A percentile compares a stretch with the other conserved stretches of the same genome.
phyloP scores from a whole-genome alignment of 2,888 invertebrate species.

The Ellobium chinense region DNA sequence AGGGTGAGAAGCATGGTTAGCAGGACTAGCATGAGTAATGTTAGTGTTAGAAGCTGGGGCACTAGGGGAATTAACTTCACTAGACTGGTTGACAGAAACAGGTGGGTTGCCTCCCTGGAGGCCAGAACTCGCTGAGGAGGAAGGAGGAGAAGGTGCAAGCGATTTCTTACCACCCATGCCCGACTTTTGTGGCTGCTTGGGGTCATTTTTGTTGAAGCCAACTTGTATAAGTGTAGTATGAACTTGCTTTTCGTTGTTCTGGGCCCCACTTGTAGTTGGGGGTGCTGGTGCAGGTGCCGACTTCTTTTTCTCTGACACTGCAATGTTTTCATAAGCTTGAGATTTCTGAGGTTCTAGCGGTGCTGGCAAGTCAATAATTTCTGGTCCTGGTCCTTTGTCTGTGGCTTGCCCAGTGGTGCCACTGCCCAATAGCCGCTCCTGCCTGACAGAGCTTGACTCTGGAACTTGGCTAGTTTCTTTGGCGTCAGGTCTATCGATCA shows the following conservation, averaged over 20 bases:
- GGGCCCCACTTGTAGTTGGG: neutral
- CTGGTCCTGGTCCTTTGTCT: neutral
- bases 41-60: slow-evolving; percentile 11
- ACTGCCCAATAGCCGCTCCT: too few species aligned
- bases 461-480: neutral
- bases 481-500: neutral
- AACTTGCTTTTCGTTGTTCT: neutral
- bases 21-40: neutral
- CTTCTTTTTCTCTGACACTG: neutral
- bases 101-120: neutral
- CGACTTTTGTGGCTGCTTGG: neutral
- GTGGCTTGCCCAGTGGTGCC: neutral
- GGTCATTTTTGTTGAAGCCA: neutral
- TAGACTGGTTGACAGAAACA: neutral
- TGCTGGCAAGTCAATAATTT: neutral
- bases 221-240: slow-evolving; percentile 35
- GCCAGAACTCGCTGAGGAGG: slow-evolving; percentile 13
- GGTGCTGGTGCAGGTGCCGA: neutral
- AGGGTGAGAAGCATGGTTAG: slow-evolving; percentile 5
- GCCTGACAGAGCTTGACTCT: neutral
- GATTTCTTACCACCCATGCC: slow-evolving; percentile 28
- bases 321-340: neutral
- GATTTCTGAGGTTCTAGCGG: neutral
- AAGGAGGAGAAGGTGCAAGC: slow-evolving; percentile 25
- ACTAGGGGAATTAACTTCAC: slow-evolving; percentile 5